Evolutionary conservation across 2,888 invertebrate genomes (phyloP).

Genomic region (Drosophila dives): DNA sequence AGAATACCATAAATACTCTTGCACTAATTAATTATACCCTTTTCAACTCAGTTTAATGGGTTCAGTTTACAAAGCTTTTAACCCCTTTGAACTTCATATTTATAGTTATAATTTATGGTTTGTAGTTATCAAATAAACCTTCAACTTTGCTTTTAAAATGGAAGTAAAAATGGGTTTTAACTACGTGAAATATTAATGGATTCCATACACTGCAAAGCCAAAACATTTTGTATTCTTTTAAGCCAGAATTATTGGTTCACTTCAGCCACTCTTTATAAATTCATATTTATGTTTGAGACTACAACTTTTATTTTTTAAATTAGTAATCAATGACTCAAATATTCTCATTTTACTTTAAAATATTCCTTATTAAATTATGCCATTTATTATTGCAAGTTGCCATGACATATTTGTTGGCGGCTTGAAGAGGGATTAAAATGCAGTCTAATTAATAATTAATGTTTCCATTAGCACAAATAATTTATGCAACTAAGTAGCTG

Average conservation of each 20-base stretch:
- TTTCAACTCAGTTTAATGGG: not conserved
- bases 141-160: not conserved
- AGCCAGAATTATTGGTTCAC: not conserved
- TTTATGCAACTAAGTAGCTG: constrained; percentile 14
- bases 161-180: not conserved
- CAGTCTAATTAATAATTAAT: constrained; percentile 37
- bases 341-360: not conserved
- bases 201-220: not conserved
- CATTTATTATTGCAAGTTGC: constrained; percentile 8
- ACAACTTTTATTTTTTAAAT: not conserved
- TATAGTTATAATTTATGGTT: not conserved
- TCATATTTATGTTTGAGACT: not conserved
- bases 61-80: not conserved
- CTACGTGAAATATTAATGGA: not conserved
- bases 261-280: not conserved
- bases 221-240: not conserved
- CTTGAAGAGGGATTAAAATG: constrained; percentile 21
- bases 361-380: constrained; percentile 2
- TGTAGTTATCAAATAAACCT: not conserved
- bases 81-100: not conserved
- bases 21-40: not conserved
- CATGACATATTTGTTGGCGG: constrained; percentile 9
- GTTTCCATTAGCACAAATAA: constrained; percentile 32
- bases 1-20: not conserved
- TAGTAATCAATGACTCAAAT: not conserved